Conservation (phyloP, 1,140 invertebrate genomes). For the Aphidius ervi region DNA sequence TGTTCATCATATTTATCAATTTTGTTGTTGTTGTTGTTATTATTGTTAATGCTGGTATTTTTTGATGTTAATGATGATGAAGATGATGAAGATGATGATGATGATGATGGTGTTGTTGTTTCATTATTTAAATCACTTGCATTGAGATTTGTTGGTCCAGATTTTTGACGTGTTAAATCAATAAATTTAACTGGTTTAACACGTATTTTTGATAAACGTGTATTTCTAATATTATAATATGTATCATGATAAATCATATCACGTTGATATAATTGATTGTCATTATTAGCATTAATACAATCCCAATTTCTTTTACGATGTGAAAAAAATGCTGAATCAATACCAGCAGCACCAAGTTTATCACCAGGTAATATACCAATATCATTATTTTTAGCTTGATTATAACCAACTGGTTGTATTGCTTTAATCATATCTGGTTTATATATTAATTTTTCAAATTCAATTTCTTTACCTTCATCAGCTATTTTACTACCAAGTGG, state of each 20-base stretch:
- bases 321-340: conserved; percentile 66
- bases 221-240: conserved; percentile 10
- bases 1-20: too few species aligned
- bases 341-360: conserved; percentile 66
- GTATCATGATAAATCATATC: conserved; percentile 12
- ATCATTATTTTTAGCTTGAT: conserved; percentile 53
- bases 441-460: conserved; percentile 51
- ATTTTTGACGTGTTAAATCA: conserved; percentile 32
- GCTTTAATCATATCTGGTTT: conserved; percentile 56
- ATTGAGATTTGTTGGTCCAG: conserved; percentile 26
- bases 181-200: conserved; percentile 34
- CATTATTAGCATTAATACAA: conserved; percentile 34
- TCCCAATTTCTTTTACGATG: conserved; percentile 70
- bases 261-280: not conserved
- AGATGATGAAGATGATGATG: not conserved
- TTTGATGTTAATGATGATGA: too few species aligned
- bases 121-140: conserved; percentile 22
- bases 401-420: conserved; percentile 39
- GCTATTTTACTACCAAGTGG: conserved; percentile 56
- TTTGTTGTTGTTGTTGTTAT: too few species aligned
- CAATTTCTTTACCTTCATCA: conserved; percentile 52
- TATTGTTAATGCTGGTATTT: too few species aligned
- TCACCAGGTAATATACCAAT: conserved; percentile 67
- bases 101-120: not conserved
- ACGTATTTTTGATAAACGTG: conserved; percentile 35